phyloP scores from a whole-genome alignment of 2,113 vertebrate genomes.

The Myanophis thanlyinensis region DNA sequence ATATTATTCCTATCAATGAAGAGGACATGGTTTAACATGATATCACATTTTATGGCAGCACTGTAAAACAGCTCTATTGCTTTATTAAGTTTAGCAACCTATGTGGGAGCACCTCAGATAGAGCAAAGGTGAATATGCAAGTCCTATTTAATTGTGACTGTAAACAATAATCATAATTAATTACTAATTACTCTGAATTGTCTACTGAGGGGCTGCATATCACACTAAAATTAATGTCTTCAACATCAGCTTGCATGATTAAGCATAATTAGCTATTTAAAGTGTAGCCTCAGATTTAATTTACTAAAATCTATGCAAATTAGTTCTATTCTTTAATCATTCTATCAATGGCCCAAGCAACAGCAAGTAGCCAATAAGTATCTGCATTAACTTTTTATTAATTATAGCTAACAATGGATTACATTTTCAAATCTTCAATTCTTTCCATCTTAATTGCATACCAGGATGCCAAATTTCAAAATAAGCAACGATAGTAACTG shows the following conservation, averaged over 20 bases:
- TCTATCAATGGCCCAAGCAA: conserved; percentile 31
- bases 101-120: neutral
- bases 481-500: neutral
- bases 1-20: neutral
- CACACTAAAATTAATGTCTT: conserved; percentile 1
- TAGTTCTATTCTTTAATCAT: conserved; percentile 33
- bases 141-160: conserved; percentile 2
- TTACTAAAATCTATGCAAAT: conserved; percentile 30
- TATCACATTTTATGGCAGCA: neutral
- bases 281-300: conserved; percentile 38
- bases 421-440: neutral
- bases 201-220: conserved; percentile 1
- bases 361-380: conserved; percentile 39
- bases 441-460: neutral
- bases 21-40: neutral
- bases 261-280: conserved; percentile 42
- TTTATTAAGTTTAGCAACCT: neutral
- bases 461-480: neutral
- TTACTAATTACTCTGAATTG: conserved; percentile 21
- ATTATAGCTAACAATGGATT: neutral
- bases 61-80: neutral
- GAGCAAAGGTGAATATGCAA: conserved; percentile 5
- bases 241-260: conserved; percentile 16
- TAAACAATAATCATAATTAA: conserved; percentile 31
- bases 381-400: neutral